These are phyloP conservation scores for Psephotus haematonotus DNA, from an alignment of 2,113 vertebrate species.

Conservation along the genomic window DNA sequence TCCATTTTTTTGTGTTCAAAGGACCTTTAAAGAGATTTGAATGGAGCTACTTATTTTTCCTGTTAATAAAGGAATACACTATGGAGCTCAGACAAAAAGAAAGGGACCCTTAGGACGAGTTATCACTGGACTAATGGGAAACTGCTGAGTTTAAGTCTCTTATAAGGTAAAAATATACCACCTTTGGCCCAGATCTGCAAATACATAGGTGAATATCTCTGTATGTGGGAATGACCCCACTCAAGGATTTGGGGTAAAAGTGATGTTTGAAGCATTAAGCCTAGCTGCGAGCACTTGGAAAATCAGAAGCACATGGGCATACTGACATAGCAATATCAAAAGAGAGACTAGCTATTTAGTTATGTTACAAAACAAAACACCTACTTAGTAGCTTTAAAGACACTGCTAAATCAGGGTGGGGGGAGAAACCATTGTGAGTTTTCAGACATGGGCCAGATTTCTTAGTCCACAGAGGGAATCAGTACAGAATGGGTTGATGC, in stretches of 20 bases:
- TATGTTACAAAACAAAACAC: neutral
- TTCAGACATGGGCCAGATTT: neutral
- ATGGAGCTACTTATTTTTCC: neutral
- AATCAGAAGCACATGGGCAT: neutral
- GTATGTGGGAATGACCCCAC: neutral
- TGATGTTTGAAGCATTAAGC: neutral
- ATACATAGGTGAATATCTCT: neutral
- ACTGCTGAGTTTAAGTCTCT: neutral
- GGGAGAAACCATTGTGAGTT: neutral
- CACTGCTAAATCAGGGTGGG: neutral
- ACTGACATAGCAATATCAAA: neutral
- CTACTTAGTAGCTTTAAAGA: neutral
- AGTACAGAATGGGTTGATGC: rapidly evolving
- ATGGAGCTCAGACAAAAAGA: neutral
- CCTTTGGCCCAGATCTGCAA: neutral
- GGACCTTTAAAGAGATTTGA: neutral
- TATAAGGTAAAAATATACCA: neutral
- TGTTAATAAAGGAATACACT: neutral
- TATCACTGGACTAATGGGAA: neutral
- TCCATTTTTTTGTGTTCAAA: neutral
- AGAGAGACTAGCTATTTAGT: neutral
- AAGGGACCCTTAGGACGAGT: neutral
- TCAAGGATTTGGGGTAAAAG: neutral
- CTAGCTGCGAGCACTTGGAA: neutral
- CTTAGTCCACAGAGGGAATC: neutral